Evolutionary conservation across 2,888 invertebrate species (phyloP).

Genomic region (Synergus gifuensis): DNA sequence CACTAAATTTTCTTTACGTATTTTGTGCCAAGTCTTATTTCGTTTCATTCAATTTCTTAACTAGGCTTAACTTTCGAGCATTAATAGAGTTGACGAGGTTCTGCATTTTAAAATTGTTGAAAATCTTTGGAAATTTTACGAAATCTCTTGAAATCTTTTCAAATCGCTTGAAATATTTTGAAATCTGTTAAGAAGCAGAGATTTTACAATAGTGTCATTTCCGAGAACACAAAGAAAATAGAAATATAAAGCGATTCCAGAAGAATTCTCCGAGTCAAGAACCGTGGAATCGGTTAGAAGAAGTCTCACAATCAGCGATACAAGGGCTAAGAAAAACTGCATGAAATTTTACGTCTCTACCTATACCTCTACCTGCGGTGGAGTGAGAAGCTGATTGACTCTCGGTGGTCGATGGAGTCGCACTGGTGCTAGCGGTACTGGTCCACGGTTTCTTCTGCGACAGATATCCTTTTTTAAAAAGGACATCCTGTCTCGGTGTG

Average conservation of each 20-base stretch:
- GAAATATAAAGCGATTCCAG: too few species aligned
- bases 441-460: conserved; percentile 79
- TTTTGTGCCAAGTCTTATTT: conserved; percentile 23
- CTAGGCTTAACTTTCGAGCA: conserved; percentile 1
- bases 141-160: too few species aligned
- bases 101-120: too few species aligned
- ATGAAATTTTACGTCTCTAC: conserved; percentile 50
- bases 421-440: conserved; percentile 73
- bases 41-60: conserved; percentile 28
- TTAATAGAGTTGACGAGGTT: not conserved
- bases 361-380: conserved; percentile 74
- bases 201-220: too few species aligned
- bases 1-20: conserved; percentile 25
- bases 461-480: conserved; percentile 85
- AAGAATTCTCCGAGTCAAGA: too few species aligned
- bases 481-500: conserved; percentile 84
- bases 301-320: not conserved
- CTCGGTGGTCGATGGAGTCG: conserved; percentile 76
- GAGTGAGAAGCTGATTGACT: conserved; percentile 76
- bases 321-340: conserved; percentile 29
- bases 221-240: too few species aligned
- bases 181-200: too few species aligned
- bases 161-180: too few species aligned
- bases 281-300: too few species aligned
- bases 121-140: too few species aligned